Evolutionary conservation across 1,140 invertebrate species (phyloP).

Genomic region (Neoseiulus cucumeris): DNA sequence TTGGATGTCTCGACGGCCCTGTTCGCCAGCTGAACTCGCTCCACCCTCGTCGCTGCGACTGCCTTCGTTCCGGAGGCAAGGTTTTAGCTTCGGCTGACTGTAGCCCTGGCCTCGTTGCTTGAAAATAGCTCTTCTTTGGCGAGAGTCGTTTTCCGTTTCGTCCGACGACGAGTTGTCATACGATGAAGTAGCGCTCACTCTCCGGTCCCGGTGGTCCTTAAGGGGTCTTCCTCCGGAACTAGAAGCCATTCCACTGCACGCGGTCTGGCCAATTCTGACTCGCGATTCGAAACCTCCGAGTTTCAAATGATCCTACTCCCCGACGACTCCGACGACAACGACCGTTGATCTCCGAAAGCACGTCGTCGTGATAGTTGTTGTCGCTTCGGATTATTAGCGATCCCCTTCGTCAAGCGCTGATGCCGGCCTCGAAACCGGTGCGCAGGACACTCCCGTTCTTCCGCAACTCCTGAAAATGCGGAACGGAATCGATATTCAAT

Average conservation of each 20-base stretch:
- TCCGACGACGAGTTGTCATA: constrained; percentile 11
- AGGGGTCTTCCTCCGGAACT: neutral
- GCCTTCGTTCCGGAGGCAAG: constrained; percentile 4
- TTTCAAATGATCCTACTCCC: no score
- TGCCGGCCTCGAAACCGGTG: no score
- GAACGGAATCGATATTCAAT: no score
- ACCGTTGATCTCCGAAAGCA: no score
- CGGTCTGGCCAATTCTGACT: neutral
- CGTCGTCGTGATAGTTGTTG: no score
- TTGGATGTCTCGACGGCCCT: neutral
- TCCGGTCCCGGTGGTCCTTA: neutral
- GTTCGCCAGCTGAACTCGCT: constrained; percentile 6
- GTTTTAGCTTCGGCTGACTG: constrained; percentile 6
- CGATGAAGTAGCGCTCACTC: neutral
- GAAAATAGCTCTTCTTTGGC: neutral
- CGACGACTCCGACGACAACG: no score
- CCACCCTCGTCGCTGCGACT: constrained; percentile 9
- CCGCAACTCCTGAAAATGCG: no score
- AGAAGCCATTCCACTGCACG: neutral
- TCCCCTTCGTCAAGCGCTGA: no score
- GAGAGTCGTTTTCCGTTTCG: constrained; percentile 1
- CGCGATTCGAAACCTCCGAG: neutral
- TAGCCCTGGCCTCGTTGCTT: constrained; percentile 3
- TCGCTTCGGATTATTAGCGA: no score
- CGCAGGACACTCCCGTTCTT: no score